Evolutionary conservation across 2,888 invertebrate genomes (phyloP).

Genomic region (Netelia inedita): DNA sequence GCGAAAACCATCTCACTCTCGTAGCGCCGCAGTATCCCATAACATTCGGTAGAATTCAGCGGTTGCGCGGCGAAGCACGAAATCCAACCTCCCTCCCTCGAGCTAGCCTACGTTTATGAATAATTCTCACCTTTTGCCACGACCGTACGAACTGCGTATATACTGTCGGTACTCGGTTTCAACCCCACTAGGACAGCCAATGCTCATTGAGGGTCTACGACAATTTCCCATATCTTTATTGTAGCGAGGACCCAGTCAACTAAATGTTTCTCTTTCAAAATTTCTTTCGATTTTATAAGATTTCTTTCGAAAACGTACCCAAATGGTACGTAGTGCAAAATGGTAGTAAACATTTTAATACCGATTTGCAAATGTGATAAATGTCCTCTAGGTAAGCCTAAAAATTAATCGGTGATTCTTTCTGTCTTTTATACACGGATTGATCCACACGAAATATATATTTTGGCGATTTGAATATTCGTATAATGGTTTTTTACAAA

Average conservation of each 20-base stretch:
- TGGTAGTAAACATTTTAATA: no score
- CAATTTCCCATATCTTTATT: slow-evolving; percentile 23
- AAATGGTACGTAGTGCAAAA: not conserved
- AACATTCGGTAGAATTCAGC: slow-evolving; percentile 83
- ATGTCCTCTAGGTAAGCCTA: no score
- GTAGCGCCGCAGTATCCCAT: slow-evolving; percentile 67
- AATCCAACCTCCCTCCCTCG: slow-evolving; percentile 65
- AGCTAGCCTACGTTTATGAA: slow-evolving; percentile 82
- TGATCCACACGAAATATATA: no score
- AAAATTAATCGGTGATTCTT: no score
- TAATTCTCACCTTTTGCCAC: slow-evolving; percentile 80
- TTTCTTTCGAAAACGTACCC: no score
- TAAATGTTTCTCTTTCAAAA: slow-evolving; percentile 39
- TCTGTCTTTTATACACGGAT: no score
- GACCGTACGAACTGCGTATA: slow-evolving; percentile 34
- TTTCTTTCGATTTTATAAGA: not conserved
- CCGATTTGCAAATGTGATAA: no score
- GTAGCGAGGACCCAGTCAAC: not conserved
- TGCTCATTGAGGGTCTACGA: slow-evolving; percentile 53
- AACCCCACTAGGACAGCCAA: slow-evolving; percentile 56
- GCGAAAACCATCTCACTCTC: slow-evolving; percentile 77
- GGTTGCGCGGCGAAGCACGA: slow-evolving; percentile 73
- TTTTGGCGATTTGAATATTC: no score
- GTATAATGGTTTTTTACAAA: no score
- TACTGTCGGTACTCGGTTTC: slow-evolving; percentile 20